Evolutionary conservation across 2,888 invertebrate genomes (phyloP), one percentile per base, ranked within the genome.

Genomic region (Ophion ventricosus): DNA sequence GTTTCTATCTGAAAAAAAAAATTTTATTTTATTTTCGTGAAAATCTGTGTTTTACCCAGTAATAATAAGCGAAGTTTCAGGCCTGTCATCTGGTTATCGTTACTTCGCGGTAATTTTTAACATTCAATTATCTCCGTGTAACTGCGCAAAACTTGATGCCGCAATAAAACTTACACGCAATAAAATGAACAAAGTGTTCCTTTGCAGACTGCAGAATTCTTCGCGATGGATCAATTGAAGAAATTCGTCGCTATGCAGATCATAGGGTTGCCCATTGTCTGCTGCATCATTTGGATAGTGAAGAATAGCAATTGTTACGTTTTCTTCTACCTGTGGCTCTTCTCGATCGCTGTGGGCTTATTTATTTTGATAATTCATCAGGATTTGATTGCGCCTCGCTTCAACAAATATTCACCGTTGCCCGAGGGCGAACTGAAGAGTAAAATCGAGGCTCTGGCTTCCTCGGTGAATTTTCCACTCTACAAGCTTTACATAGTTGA

Each of bases 301-400:
- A 96, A 97, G 94, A 96, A 96, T 81, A 98, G 99, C 69, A 99
- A 99, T 7, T 96, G 97, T 83, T 98, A 97, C 94, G 99, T 99
- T 95, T 99, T 99, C 92, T 94, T 99, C 77, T 99, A 98, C 95
- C 94, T 99, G n/a, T 99, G 99, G 99, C 91, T 97, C 1, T 98
- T 99, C 92, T 96, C 97, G 10, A 96, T 98, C 56, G 92, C 97
- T 8, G 95, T 98, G 26, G 96, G 97, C 8, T 94, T 99, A 87
- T 93, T 98, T 85, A 93, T 99, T 85, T 95, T 99, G 91, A 98
- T 98, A 8, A 95, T 98, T 82, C 99, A 99, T 94, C 99, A 99
- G 17, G 97, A 98, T 89, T 96, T 98, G 77, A 99, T 99, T 91
- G 99, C 99, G 2, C 99, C 99, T 2, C 94, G 99, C 35, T 99